Base-by-base conservation (phyloP, 2,113 vertebrate genomes). In the Turnix velox region DNA sequence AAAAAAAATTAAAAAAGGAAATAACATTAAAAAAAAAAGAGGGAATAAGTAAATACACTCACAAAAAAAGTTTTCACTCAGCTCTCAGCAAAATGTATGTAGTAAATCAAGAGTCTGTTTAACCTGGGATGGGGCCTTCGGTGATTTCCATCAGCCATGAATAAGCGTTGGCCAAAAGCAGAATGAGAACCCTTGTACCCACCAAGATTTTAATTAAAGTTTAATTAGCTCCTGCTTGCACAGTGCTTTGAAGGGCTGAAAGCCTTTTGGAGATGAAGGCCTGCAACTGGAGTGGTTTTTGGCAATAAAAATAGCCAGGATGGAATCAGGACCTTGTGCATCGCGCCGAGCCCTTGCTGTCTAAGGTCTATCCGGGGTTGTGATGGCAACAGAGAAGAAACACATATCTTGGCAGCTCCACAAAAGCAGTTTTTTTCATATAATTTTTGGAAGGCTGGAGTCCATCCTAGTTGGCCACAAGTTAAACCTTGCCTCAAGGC, bases 161-260 rank as follows among this genome's bases (percentile, higher is more conserved):
- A 65, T 8, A 27, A 75, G 6, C 68, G 40, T 42, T 52, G 61
- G 18, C 77, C 68, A 55, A 79, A 94, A 91, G 77, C 45, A 45
- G 55, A 92, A 94, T 19, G 51, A 69, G 27, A 81, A 92, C 20
- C 2, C 3, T 59, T 87, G 82, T 89, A 73, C 39, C 42, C 40
- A 74, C 83, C 49, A 66, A 43, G 78, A 28, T 24, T 39, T 83
- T 94, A 55, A 95, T 96, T 94, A 89, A 93, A 96, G 35, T 92
- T 91, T 91, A 83, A 94, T 94, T 85, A 93, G 19, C 83, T 83
- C 59, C 63, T 87, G 88, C 91, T 95, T 95, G 42, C 66, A 33
- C 3, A 67, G 77, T 16, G 77, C 78, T 89, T 92, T 80, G 84
- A 94, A 85, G 92, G 83, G 1, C 8, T 59, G 78, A 85, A 93